Evolutionary conservation across 2,888 invertebrate genomes (phyloP), one percentile per base, ranked within the genome.

Genomic region (Aricia artaxerxes): DNA sequence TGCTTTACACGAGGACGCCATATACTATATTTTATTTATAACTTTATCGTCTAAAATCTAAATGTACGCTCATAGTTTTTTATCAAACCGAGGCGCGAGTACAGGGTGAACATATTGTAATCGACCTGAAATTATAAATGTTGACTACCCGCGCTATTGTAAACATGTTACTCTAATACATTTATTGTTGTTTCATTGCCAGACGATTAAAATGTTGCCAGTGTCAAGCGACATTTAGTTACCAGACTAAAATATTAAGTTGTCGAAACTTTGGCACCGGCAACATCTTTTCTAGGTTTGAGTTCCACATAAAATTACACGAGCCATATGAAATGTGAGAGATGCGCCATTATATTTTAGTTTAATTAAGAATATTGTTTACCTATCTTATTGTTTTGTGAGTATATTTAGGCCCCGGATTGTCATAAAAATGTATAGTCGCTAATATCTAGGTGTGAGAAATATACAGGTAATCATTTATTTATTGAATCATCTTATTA

Each of bases 361-460:
- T 40, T 79, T 75, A 44, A 75, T 75, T 79, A 75, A 79, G 78
- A 60, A 75, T 61, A 73, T 38, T 61, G 61, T 79, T 60, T 79
- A 61, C 64, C 75, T 60, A 57, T 75, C 44, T 24, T 53, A 44
- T 73, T 76, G 76, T 76, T 76, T 57, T 76, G 31, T 57, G 16
- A 35, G 11, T 76, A 76, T 76, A 76, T 76, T 76, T 76, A 57
- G 53, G 76, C 76, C 57, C 76, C 13, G 76, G 35, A 57, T 53
- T 76, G 49, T 79, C 77, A 73, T 78, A 53, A 57, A 84, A 86
- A 64, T 31, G 31, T 64, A 69, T 69, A 69, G 64, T 69, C 64
- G 24, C 69, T 13, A 13, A 38, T 69, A 13, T 69, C 64, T 31
- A 69, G 35, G 16, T 69, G 69, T 64, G 64, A 64, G 69, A 38